phyloP scores from a whole-genome alignment of 2,113 vertebrate genomes.

The Spilogale gracilis region DNA sequence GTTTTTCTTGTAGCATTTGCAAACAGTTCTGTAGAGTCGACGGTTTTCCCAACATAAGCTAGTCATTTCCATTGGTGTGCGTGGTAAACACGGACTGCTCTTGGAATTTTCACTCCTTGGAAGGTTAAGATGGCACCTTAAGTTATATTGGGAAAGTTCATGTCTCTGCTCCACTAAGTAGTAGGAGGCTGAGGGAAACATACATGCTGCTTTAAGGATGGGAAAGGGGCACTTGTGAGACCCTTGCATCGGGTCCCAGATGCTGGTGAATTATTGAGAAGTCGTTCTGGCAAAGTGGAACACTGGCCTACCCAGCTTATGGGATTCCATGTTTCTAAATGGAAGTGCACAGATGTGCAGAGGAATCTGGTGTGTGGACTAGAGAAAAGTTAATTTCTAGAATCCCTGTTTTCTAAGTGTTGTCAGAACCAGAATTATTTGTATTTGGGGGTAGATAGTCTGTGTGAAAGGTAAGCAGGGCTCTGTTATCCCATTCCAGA shows the following conservation, averaged over 20 bases:
- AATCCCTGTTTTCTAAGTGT: not conserved
- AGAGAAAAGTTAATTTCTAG: not conserved
- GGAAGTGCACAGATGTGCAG: fast-evolving
- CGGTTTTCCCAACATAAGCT: not conserved
- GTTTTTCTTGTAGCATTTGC: not conserved
- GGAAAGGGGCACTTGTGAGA: not conserved
- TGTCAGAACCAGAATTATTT: not conserved
- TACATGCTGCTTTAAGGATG: not conserved
- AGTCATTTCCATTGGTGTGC: not conserved
- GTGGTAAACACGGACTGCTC: fast-evolving
- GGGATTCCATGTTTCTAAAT: not conserved
- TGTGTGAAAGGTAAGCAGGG: not conserved
- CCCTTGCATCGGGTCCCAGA: too few relatives aligned
- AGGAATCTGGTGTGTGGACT: not conserved
- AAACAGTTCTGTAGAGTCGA: not conserved
- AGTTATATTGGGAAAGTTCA: not conserved
- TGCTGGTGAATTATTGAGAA: not conserved
- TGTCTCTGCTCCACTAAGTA: not conserved
- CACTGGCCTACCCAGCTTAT: not conserved
- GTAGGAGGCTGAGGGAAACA: not conserved
- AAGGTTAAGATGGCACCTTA: not conserved
- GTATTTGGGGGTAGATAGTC: not conserved
- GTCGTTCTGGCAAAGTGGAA: not conserved
- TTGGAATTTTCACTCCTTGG: not conserved
- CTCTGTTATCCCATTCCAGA: not conserved